Evolutionary conservation across 2,797 vertebrate genomes (phyloP).

Genomic region (Tarsius wallacei): DNA sequence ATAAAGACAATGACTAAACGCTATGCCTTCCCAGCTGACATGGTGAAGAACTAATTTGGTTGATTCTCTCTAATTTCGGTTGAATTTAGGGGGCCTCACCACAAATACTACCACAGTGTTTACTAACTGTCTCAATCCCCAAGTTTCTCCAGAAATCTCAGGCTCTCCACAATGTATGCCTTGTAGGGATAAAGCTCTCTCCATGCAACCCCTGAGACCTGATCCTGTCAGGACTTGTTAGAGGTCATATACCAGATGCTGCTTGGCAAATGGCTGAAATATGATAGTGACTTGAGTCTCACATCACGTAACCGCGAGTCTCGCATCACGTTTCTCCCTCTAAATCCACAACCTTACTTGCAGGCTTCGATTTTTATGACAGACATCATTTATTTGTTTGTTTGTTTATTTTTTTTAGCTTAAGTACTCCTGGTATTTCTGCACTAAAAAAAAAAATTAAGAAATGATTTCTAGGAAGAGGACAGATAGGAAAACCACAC

Average conservation of each 20-base stretch:
- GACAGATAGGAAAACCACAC: neutral
- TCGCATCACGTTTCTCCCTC: neutral
- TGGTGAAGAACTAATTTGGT: neutral
- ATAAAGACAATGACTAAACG: neutral
- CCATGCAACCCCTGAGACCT: slow-evolving; percentile 8
- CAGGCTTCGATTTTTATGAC: neutral
- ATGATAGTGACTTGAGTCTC: slow-evolving; percentile 39
- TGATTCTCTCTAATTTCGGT: slow-evolving; percentile 33
- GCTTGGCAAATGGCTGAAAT: slow-evolving; percentile 70
- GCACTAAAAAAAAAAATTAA: neutral
- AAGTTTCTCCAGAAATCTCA: slow-evolving; percentile 52
- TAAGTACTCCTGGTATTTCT: neutral
- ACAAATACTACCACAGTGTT: slow-evolving; percentile 29
- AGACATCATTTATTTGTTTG: neutral
- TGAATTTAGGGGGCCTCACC: neutral
- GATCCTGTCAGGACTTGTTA: slow-evolving; percentile 63
- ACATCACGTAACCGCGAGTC: neutral
- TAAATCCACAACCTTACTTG: neutral
- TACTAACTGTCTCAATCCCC: neutral
- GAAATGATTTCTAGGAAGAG: neutral
- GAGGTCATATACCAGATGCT: slow-evolving; percentile 71
- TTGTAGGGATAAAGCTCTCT: neutral
- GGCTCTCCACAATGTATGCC: neutral
- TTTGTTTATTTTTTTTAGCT: neutral
- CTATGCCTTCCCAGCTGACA: neutral